Base-by-base conservation (phyloP, 2,113 vertebrate species). In the Phaethon lepturus region DNA sequence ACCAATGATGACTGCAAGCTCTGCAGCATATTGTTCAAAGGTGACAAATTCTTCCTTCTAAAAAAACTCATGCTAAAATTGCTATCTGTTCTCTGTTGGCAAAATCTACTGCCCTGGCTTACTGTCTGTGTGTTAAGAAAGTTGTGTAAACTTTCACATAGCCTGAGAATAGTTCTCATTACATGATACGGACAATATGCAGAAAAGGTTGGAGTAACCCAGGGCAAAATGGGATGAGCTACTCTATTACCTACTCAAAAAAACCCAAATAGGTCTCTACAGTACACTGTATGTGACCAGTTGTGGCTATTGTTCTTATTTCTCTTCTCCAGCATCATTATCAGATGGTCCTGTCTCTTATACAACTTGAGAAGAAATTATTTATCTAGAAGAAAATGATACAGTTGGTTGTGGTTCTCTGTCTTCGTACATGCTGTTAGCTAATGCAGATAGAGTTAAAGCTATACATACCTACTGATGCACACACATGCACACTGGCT, bases 271-370 rank as follows among this genome's bases (percentile, higher is more conserved):
- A 45, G 28, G 10, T 28, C n/a, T 68, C 49, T 56, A 8, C 62
- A 76, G 62, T 13, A 44, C 12, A n/a, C 33, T 20, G 53, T 31
- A 47, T 69, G 74, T 86, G 69, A 90, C 74, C 81, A 50, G 3
- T 50, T 59, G 75, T 50, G 55, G 42, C 24, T 66, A 20, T n/a
- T 62, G 22, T 73, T 91, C 66, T 90, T 47, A 68, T 88, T 88
- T 86, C 45, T 93, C 26, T 88, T 95, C 79, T 79, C 75, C 59
- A 76, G 38, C 40, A 81, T 60, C 64, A 72, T 75, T 94, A 93
- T 81, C 68, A 96, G 80, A 81, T 59, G 28, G 19, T 71, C 49
- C 71, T 73, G 49, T 72, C 71, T 82, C 28, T 79, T 62, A 56
- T 2, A 76, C 5, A 76, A 50, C 58, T 68, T 81, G 29, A 88